These are phyloP conservation scores for Heteropelma amictum DNA, from an alignment of 2,888 invertebrate species.

Conservation along the genomic window DNA sequence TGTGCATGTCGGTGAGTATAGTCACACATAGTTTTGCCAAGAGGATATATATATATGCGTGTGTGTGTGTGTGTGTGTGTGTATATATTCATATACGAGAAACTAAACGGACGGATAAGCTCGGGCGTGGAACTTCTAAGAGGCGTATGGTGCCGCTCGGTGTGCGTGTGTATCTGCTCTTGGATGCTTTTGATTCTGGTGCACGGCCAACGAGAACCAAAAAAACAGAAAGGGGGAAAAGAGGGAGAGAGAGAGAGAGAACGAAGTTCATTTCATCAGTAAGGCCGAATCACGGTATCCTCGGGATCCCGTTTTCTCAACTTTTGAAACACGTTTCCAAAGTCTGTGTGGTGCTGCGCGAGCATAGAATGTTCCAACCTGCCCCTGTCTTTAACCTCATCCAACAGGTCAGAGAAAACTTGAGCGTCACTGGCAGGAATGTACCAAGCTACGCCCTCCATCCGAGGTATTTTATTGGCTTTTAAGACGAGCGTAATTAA, in stretches of 20 bases:
- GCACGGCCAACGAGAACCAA: constrained; percentile 29
- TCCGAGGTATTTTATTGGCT: constrained; percentile 72
- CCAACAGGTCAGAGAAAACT: constrained; percentile 50
- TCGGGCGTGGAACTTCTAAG: constrained; percentile 66
- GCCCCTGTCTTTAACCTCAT: constrained; percentile 21
- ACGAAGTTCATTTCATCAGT: constrained; percentile 38
- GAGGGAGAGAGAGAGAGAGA: constrained; percentile 18
- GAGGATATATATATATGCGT: too few species aligned
- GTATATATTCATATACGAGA: constrained; percentile 64
- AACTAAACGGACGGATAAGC: constrained; percentile 73
- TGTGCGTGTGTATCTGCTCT: constrained; percentile 28
- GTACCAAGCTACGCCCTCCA: constrained; percentile 56
- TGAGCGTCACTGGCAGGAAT: constrained; percentile 61
- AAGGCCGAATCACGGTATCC: constrained; percentile 28
- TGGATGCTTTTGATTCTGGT: constrained; percentile 8
- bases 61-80: not conserved
- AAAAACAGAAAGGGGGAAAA: constrained; percentile 8
- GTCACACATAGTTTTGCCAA: too few species aligned
- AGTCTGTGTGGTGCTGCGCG: not conserved
- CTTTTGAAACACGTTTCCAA: constrained; percentile 33
- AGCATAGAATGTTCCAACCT: constrained; percentile 24
- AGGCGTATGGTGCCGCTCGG: constrained; percentile 54
- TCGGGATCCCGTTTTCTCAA: constrained; percentile 38
- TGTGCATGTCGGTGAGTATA: too few species aligned
- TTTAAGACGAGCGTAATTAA: constrained; percentile 74